Evolutionary conservation across 1,140 invertebrate genomes (phyloP), one percentile per base, ranked within the genome.

Genomic region (Temnothorax nylanderi): DNA sequence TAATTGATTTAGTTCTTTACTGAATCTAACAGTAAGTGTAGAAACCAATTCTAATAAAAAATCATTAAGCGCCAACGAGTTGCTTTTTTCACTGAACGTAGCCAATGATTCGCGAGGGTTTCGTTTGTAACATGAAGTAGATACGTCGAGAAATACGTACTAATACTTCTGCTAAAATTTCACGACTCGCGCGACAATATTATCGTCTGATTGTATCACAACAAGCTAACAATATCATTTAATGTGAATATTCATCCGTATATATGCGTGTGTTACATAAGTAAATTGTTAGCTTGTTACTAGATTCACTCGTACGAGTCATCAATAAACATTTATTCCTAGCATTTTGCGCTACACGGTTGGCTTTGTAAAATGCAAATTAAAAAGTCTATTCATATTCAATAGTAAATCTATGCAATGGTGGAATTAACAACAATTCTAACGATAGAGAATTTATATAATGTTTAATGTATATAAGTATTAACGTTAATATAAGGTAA

Each of bases 101-200:
- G 26, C 26, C 26, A 26, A 26, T 26, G 26, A 26, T 26, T 26
- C n/a, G 13, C 54, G 32, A 32, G 3, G 16, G 10, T 2, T 71
- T 51, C 21, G 21, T 41, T 56, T 54, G n/a, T 37, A 72, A 86
- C 37, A 62, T 34, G 37, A 34, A 16, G 26, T 81, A 80, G 26
- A 26, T 26, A 26, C 26, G 26, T 26, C 26, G 26, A 26, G 26
- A 26, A 1, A 1, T 26, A 26, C 88, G 75, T 89, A 60, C 54
- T 69, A 80, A 44, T 71, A 89, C 80, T 75, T 80, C n/a, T 51
- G 60, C 2, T 44, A 44, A 44, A 60, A 47, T 64, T 41, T 60
- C n/a, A 32, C 47, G 21, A n/a, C 34, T 60, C 37, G 56, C 37
- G 37, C 37, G n/a, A 58, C 21, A 37, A 76, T 56, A 18, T 32